Base-by-base conservation (phyloP, 2,888 invertebrate species). In the Phania funesta region DNA sequence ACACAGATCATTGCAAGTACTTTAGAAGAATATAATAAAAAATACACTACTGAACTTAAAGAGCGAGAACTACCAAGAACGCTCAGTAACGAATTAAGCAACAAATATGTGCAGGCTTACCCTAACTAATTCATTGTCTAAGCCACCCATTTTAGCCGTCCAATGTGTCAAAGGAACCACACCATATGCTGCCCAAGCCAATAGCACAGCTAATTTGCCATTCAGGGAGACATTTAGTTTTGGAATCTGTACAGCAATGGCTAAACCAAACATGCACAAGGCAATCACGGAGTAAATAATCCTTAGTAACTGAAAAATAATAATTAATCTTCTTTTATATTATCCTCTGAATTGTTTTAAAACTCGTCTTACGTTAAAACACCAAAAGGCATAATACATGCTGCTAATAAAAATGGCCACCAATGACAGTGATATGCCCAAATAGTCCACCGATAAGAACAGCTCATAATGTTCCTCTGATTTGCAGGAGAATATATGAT, bases 311-410 rank as follows among this genome's bases (percentile, higher is more conserved):
- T 96, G 92, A 2, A 93, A 92, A 67, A 67, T 67, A 67, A 84
- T 38, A 22, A 32, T 44, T 11, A 26, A 56, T 5, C 3, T 35
- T 35, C 9, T 35, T 35, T 35, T 35, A 26, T 5, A 5, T 26
- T 5, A 35, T 29, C 18, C 3, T 41, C 2, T 8, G 18, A 46
- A 2, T 32, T 2, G 24, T 18, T 44, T 20, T 46, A 74, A 29
- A 64, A 76, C 71, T 46, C 7, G 4, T 29, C 93, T 93, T 92
- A 97, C 97, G 92, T 94, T 94, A 90, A 97, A 95, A 91, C 98
- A 99, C 95, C 98, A 98, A 91, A 98, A 99, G 11, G 98, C 98
- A 90, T 98, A 98, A 91, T 99, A 98, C 84, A 99, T 96, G 70
- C 98, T 98, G 26, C 98, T 97, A 84, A 98, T 95, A 91, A 98